These are phyloP conservation scores for Micrasema longulum DNA, from an alignment of 1,140 invertebrate genomes.

Conservation along the genomic window DNA sequence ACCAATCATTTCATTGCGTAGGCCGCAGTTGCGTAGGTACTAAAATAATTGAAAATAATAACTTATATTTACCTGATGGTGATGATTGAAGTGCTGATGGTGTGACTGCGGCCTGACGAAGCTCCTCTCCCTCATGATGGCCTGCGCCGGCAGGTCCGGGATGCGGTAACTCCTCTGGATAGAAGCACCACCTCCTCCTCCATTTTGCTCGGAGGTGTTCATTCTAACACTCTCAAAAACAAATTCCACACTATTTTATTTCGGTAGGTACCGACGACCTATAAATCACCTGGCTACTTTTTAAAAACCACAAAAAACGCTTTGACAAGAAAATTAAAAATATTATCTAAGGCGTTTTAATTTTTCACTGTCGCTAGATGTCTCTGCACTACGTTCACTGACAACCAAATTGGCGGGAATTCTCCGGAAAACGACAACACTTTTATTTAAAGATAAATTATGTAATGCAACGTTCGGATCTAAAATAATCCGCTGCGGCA, in stretches of 20 bases:
- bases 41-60: background rate
- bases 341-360: background rate
- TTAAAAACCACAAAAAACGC: background rate
- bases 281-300: constrained; percentile 1
- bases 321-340: background rate
- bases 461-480: background rate
- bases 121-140: constrained; percentile 70
- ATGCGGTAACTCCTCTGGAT: constrained; percentile 67
- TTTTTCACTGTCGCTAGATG: background rate
- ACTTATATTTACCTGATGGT: constrained; percentile 63
- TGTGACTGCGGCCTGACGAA: constrained; percentile 71
- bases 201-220: constrained; percentile 30
- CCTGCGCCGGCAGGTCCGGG: constrained; percentile 64
- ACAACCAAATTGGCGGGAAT: constrained; percentile 1
- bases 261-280: no score
- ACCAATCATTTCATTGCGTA: no score
- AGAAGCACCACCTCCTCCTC: constrained; percentile 56
- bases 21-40: no score
- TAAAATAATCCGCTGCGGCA: background rate
- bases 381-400: background rate
- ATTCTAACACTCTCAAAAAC: no score
- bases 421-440: background rate
- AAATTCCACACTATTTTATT: no score
- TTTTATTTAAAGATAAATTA: no score
- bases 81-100: constrained; percentile 65